These are phyloP conservation scores for Microctenopoma stevenorrisi DNA, from an alignment of 2,797 vertebrate species.

Conservation along the genomic window DNA sequence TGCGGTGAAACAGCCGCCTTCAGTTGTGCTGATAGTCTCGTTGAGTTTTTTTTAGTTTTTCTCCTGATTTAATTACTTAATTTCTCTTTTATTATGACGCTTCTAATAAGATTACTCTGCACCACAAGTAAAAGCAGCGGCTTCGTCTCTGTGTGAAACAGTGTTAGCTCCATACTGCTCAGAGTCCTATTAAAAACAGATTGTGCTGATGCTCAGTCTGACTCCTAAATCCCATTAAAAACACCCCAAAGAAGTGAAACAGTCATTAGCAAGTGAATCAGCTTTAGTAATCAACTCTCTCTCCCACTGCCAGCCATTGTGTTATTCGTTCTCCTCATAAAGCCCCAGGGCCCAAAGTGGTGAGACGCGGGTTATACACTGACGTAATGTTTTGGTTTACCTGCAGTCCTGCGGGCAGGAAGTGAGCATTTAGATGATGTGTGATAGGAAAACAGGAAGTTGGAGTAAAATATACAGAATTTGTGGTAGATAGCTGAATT, in stretches of 20 bases:
- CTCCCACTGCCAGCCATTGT: conserved; percentile 66
- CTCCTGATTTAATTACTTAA: conserved; percentile 55
- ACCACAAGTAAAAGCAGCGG: conserved; percentile 56
- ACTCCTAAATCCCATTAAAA: conserved; percentile 76
- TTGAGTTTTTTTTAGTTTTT: conserved; percentile 23
- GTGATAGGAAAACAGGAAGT: conserved; percentile 80
- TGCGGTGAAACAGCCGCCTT: conserved; percentile 37
- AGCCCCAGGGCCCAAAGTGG: conserved; percentile 52
- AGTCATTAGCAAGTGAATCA: conserved; percentile 74
- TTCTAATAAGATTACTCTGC: conserved; percentile 70
- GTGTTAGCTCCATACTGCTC: conserved; percentile 52
- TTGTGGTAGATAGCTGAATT: conserved; percentile 58
- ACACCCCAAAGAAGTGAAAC: conserved; percentile 69
- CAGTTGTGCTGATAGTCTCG: conserved; percentile 44
- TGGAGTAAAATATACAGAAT: conserved; percentile 71
- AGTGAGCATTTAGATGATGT: conserved; percentile 74
- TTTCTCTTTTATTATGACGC: conserved; percentile 60
- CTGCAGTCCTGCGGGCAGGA: conserved; percentile 75
- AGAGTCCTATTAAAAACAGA: conserved; percentile 74
- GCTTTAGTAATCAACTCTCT: conserved; percentile 76
- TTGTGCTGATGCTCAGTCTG: conserved; percentile 58
- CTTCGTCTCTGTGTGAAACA: conserved; percentile 50
- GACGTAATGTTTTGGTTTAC: conserved; percentile 80
- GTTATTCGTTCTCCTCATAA: conserved; percentile 64
- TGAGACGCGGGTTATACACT: conserved; percentile 57